Percentiles rank a stretch among this genome's conserved stretches.
phyloP scores from a whole-genome alignment of 2,888 invertebrate species.

The Conops quadrifasciatus region DNA sequence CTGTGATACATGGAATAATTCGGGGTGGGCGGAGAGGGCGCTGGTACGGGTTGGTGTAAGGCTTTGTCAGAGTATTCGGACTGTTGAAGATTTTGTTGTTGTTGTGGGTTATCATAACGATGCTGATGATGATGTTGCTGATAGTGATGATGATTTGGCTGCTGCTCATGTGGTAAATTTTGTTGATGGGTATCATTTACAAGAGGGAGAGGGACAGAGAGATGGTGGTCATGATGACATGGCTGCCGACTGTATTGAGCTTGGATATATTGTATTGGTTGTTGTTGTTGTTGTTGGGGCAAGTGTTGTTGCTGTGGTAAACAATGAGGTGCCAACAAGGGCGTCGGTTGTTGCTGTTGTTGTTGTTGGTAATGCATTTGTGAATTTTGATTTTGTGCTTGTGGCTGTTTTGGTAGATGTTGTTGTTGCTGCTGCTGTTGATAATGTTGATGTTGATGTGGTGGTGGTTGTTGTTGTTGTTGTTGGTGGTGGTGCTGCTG shows the following conservation, averaged over 20 bases:
- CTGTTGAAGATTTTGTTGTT: conserved; percentile 33
- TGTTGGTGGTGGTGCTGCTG: conserved; percentile 31
- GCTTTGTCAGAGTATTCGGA: conserved; percentile 25
- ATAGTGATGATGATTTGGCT: conserved; percentile 41
- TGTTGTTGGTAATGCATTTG: conserved; percentile 30
- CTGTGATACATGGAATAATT: neutral
- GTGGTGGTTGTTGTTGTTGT: conserved; percentile 34
- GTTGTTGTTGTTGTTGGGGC: conserved; percentile 45
- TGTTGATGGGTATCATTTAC: conserved; percentile 25
- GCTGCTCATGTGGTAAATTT: conserved; percentile 36
- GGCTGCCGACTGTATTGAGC: conserved; percentile 54
- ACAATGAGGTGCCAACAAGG: conserved; percentile 43
- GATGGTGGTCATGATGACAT: conserved; percentile 46
- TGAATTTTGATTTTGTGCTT: conserved; percentile 33
- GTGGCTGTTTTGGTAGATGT: conserved; percentile 38
- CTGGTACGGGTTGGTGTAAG: neutral
- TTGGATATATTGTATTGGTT: conserved; percentile 56
- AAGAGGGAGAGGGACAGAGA: conserved; percentile 37
- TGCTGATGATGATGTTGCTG: conserved; percentile 44
- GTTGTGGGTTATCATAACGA: conserved; percentile 35
- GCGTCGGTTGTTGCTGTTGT: conserved; percentile 39
- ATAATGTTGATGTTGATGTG: conserved; percentile 29
- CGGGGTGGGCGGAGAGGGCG: conserved; percentile 25
- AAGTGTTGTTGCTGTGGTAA: conserved; percentile 42
- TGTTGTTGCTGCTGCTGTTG: conserved; percentile 34